Conservation (phyloP, 2,888 invertebrate species). For the Athetis lepigone region DNA sequence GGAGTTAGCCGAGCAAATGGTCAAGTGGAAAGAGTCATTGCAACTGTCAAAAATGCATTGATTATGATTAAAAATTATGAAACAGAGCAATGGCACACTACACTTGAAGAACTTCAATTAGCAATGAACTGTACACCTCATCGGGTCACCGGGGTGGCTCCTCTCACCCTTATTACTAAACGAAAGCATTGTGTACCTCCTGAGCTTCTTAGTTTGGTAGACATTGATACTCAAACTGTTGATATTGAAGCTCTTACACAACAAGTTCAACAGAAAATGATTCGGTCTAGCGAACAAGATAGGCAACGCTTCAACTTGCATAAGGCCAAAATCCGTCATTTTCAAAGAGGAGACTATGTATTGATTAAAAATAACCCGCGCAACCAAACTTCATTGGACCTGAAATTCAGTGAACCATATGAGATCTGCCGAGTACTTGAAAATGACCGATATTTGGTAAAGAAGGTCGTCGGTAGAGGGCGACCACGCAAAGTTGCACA, state of each 20-base stretch:
- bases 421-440: constrained; percentile 14
- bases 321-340: constrained; percentile 20
- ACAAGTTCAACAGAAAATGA: constrained; percentile 33
- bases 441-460: constrained; percentile 23
- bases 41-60: constrained; percentile 56
- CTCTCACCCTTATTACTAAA: constrained; percentile 12
- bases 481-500: constrained; percentile 20
- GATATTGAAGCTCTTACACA: constrained; percentile 11
- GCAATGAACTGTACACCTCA: constrained; percentile 33
- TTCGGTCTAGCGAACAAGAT: constrained; percentile 6
- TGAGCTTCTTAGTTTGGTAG: constrained; percentile 18
- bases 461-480: constrained; percentile 1
- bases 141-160: constrained; percentile 14
- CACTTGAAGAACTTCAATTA: constrained; percentile 25
- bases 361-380: constrained; percentile 33
- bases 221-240: constrained; percentile 21
- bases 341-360: constrained; percentile 32
- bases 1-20: constrained; percentile 53
- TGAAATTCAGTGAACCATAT: constrained; percentile 38
- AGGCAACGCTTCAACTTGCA: constrained; percentile 16
- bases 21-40: constrained; percentile 46
- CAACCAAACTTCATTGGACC: constrained; percentile 37
- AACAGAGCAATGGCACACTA: constrained; percentile 17
- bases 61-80: constrained; percentile 56
- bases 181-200: constrained; percentile 34